phyloP scores from a whole-genome alignment of 2,888 invertebrate species.

The Epinotia nisella region DNA sequence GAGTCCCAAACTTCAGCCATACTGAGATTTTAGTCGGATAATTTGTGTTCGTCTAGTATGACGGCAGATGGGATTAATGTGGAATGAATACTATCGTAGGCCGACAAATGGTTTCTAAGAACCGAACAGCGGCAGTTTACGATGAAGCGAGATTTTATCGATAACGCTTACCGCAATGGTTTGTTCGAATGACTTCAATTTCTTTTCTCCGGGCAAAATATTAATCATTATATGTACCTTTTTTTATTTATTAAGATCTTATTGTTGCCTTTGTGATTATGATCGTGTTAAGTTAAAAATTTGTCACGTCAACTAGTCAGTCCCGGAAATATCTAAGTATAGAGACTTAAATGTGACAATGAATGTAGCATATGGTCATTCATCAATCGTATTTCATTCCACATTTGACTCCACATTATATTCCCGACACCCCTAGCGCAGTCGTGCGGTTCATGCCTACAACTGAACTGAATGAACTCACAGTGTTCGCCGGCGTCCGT shows the following conservation, averaged over 20 bases:
- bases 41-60: conserved; percentile 21
- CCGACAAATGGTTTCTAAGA: conserved; percentile 35
- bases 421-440: conserved; percentile 43
- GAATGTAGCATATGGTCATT: background rate
- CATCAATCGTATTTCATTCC: conserved; percentile 41
- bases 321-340: background rate
- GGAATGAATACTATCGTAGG: conserved; percentile 53
- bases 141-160: conserved; percentile 18
- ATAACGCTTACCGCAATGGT: conserved; percentile 17
- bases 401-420: conserved; percentile 36
- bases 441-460: conserved; percentile 66
- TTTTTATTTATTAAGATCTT: background rate
- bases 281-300: too few relatives aligned
- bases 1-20: conserved; percentile 19
- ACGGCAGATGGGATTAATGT: conserved; percentile 56
- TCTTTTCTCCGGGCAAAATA: conserved; percentile 4
- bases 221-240: background rate
- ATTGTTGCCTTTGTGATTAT: background rate
- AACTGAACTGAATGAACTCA: conserved; percentile 73
- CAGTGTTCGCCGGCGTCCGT: conserved; percentile 76
- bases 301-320: background rate
- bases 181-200: conserved; percentile 15
- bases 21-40: background rate
- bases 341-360: background rate
- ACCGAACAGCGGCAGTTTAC: conserved; percentile 17